Percentiles rank a stretch among this genome's conserved stretches.
Conservation (phyloP, 1,140 invertebrate genomes). For the Caenorhabditis brenneri region DNA sequence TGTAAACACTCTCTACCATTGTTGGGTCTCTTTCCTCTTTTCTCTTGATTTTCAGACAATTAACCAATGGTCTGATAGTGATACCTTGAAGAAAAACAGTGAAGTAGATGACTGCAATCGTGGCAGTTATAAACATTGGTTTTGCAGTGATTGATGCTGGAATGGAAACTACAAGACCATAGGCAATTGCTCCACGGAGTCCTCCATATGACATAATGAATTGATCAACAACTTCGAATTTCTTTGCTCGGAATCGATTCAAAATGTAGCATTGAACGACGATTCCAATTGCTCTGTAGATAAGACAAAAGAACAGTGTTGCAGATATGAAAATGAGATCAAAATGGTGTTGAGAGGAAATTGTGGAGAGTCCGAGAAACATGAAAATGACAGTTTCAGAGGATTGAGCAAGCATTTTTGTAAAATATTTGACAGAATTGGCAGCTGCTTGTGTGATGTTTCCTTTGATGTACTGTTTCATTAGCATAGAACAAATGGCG, state of each 20-base stretch:
- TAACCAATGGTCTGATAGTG: slow-evolving; percentile 54
- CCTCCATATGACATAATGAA: slow-evolving; percentile 62
- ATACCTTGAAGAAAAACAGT: slow-evolving; percentile 60
- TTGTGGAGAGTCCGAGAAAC: slow-evolving; percentile 93
- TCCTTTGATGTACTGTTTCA: slow-evolving; percentile 98
- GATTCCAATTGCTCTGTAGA: slow-evolving; percentile 81
- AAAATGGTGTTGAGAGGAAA: slow-evolving; percentile 89
- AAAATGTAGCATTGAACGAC: slow-evolving; percentile 55
- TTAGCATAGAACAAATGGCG: slow-evolving; percentile 95
- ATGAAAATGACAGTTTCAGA: slow-evolving; percentile 99
- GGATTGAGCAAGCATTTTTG: slow-evolving; percentile 84
- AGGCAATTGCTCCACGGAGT: slow-evolving; percentile 60
- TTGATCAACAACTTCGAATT: slow-evolving; percentile 59
- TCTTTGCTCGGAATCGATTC: slow-evolving; percentile 55
- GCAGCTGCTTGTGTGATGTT: slow-evolving; percentile 97
- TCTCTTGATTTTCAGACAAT: slow-evolving; percentile 50
- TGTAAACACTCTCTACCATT: slow-evolving; percentile 55
- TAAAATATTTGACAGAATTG: slow-evolving; percentile 94
- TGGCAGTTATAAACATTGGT: slow-evolving; percentile 59
- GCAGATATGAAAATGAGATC: slow-evolving; percentile 91
- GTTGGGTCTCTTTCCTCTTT: slow-evolving; percentile 48
- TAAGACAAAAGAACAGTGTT: slow-evolving; percentile 89
- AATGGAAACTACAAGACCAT: slow-evolving; percentile 57
- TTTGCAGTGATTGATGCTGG: slow-evolving; percentile 55
- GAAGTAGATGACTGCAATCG: slow-evolving; percentile 60